Conservation (phyloP, 1,140 invertebrate species). For the Coelopa frigida region DNA sequence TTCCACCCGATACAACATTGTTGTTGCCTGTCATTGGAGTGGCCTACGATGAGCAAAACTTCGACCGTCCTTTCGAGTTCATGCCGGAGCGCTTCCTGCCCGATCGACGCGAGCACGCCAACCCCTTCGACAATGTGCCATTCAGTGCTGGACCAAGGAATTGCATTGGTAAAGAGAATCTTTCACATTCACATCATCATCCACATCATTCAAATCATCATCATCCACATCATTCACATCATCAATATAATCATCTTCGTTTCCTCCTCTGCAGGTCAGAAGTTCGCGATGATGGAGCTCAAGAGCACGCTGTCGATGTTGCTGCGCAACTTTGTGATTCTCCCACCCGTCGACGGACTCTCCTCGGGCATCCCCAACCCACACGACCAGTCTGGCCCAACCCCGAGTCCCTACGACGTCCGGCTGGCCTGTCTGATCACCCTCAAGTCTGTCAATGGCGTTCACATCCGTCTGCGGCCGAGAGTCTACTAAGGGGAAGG, state of each 20-base stretch:
- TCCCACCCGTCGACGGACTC: conserved; percentile 17
- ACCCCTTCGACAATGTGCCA: conserved; percentile 52
- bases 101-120: conserved; percentile 37
- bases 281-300: conserved; percentile 47
- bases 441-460: conserved; percentile 22
- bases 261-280: conserved; percentile 42
- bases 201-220: too few relatives aligned
- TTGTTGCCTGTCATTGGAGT: conserved; percentile 18
- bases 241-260: not conserved
- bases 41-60: conserved; percentile 43
- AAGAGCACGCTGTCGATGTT: conserved; percentile 44
- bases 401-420: conserved; percentile 38
- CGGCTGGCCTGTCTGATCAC: conserved; percentile 19
- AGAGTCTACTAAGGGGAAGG: too few relatives aligned
- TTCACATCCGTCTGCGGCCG: conserved; percentile 10
- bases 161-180: conserved; percentile 34
- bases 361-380: conserved; percentile 21
- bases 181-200: too few relatives aligned
- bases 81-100: conserved; percentile 66
- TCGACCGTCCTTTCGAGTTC: conserved; percentile 64
- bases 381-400: conserved; percentile 9
- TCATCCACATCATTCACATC: too few relatives aligned
- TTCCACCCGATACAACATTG: conserved; percentile 22
- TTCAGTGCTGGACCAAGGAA: conserved; percentile 48
- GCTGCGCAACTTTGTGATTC: conserved; percentile 36